phyloP scores from a whole-genome alignment of 2,797 vertebrate genomes.

The Spinus olivaceus region DNA sequence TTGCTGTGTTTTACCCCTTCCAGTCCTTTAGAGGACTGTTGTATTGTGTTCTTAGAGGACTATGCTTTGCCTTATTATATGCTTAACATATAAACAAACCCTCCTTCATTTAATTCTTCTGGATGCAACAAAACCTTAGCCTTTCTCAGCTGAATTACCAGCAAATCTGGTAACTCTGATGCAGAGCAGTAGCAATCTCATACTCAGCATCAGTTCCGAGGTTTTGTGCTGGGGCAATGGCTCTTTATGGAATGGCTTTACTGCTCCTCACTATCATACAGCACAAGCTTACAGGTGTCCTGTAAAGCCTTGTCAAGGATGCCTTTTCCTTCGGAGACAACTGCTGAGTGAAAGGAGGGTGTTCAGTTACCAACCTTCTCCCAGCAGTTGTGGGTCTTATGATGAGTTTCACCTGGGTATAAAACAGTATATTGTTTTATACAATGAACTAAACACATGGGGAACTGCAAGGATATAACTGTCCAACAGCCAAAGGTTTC shows the following conservation, averaged over 20 bases:
- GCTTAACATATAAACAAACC: neutral
- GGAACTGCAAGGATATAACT: neutral
- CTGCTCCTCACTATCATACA: neutral
- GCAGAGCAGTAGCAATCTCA: rapidly evolving
- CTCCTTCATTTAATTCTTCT: neutral
- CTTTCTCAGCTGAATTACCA: neutral
- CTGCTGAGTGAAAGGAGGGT: neutral
- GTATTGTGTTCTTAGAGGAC: neutral
- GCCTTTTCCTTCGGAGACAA: neutral
- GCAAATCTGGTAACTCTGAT: neutral
- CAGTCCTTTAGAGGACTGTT: neutral
- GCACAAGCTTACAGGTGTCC: neutral
- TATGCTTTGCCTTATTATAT: neutral
- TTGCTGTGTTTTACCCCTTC: neutral
- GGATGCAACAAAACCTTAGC: neutral
- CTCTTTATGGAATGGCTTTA: rapidly evolving
- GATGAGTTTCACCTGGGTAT: neutral
- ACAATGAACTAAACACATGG: neutral
- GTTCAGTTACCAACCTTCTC: neutral
- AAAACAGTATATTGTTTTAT: neutral
- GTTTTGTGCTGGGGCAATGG: neutral
- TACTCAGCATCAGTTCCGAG: neutral
- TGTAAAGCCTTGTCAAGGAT: neutral
- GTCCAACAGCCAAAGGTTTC: neutral
- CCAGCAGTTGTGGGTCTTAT: neutral